Base-by-base conservation (phyloP, 2,888 invertebrate species). In the Himalopsyche tibetana region DNA sequence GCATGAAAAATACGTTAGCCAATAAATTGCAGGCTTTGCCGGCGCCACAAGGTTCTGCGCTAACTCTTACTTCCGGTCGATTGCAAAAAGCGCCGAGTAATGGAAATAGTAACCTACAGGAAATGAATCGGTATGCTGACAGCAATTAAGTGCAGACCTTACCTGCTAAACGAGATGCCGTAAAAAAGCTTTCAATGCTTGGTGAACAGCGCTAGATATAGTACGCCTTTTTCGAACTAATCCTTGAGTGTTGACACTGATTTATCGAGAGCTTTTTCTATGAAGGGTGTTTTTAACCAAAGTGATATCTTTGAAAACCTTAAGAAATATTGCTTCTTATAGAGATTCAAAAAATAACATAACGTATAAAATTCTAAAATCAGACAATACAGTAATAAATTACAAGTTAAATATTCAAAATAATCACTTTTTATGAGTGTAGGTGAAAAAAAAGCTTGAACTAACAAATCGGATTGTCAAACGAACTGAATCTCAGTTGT, bases 61-160 rank as follows among this genome's bases (percentile, higher is more conserved):
- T 74, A 74, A 74, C 74, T 74, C 74, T 74, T 36, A 74, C 74
- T 74, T 74, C 74, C 74, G 74, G 28, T 38, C 74, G 74, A 74
- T 74, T 74, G 74, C 74, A 74, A 74, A 74, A 74, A 74, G 74
- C 74, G 74, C 19, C 74, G 38, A 74, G 74, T 36, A 74, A 80
- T 19, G 55, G 63, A 84, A 84, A 84, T 84, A 55, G 84, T 80
- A 55, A 55, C 84, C 81, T 81, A 55, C 80, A 82, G 81, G 82
- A 85, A 85, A 85, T 51, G 85, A 85, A 85, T 85, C 69, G 81
- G 82, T 56, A 85, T 40, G 69, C 82, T 85, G 85, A 85, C 85
- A 82, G 85, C 82, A 85, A 85, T 85, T 85, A 85, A 85, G 85
- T 81, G 63, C 85, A 85, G 85, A 82, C 85, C 82, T 85, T 82